Percentiles rank a stretch among this genome's conserved stretches.
Evolutionary conservation across 2,113 vertebrate species (phyloP).

Genomic region (Silurus meridionalis): DNA sequence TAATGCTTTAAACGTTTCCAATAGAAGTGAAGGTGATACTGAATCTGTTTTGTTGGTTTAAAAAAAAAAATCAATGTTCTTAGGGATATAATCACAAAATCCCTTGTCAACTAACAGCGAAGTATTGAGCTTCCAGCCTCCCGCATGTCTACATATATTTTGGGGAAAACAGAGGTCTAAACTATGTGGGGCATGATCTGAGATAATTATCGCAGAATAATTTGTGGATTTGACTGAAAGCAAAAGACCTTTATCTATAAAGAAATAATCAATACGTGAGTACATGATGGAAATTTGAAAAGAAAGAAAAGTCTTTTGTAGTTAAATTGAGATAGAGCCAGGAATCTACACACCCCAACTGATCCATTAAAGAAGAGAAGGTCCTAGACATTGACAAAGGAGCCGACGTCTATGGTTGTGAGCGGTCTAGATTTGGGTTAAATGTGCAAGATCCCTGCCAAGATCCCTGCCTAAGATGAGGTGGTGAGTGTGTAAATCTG

Average conservation of each 20-base stretch:
- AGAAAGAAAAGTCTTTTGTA: constrained; percentile 16
- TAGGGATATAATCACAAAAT: not conserved
- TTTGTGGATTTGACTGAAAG: constrained; percentile 20
- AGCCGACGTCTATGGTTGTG: not conserved
- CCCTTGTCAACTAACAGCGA: too few relatives aligned
- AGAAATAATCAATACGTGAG: constrained; percentile 28
- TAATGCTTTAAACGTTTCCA: constrained; percentile 24
- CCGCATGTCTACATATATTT: not conserved
- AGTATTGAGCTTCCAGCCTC: too few relatives aligned
- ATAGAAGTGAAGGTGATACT: not conserved
- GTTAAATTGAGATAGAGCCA: constrained; percentile 8
- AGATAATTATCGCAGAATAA: not conserved
- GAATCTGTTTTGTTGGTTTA: constrained; percentile 2
- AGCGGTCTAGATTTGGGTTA: constrained; percentile 7
- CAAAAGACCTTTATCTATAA: constrained; percentile 4
- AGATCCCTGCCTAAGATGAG: constrained; percentile 27
- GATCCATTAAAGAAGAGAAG: not conserved
- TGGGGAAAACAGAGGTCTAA: not conserved
- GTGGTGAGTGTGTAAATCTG: constrained; percentile 8
- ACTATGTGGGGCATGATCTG: not conserved
- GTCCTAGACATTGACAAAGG: constrained; percentile 6
- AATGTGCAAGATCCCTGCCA: constrained; percentile 10
- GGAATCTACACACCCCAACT: constrained; percentile 22
- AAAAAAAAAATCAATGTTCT: constrained; percentile 22
- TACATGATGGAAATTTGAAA: constrained; percentile 10